Base-by-base conservation (phyloP, 1,140 invertebrate species). In the Diorhabda carinulata region DNA sequence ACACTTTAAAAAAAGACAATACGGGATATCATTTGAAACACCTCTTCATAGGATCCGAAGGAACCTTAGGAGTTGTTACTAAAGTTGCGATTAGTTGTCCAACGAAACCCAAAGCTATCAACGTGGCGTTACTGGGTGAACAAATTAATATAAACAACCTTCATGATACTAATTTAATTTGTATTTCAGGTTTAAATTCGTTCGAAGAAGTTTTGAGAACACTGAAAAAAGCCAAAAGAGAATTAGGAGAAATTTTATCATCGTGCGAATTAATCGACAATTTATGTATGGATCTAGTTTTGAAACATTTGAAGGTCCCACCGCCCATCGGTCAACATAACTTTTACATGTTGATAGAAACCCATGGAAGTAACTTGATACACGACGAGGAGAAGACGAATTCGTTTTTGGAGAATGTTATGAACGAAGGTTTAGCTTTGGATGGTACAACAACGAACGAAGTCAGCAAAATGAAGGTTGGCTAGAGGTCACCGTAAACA, bases 1-100 rank as follows among this genome's bases (percentile, higher is more conserved):
- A 89, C 70, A 87, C 89, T 3, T 83, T 98, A 70, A 92, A 96
- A 78, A 99, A 99, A 82, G 96, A 99, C 78, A 99, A 99, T 78
- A 99, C 97, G 0, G 97, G 96, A 1, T 98, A 97, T 81, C 94
- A 98, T 79, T 82, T 98, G 68, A 98, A 98, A 78, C 96, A 99
- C 80, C 80, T 99, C 61, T 98, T 99, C 78, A 96, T 99, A 76
- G 98, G 98, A 7, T 95, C 95, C 0, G 98, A 99, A 86, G 98
- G 98, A 61, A 97, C 97, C 0, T 82, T 99, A 56, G 97, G 98
- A 5, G 81, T 99, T 9, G 89, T 99, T 3, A 99, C 97, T 0
- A 95, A 95, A 85, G 91, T 96, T 40, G 89, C 92, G 0, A 90
- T 99, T 70, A 88, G 95, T 66, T 98, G 96, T 84, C 93, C 95